phyloP scores from a whole-genome alignment of 2,888 invertebrate species.

The Volucella zonaria region DNA sequence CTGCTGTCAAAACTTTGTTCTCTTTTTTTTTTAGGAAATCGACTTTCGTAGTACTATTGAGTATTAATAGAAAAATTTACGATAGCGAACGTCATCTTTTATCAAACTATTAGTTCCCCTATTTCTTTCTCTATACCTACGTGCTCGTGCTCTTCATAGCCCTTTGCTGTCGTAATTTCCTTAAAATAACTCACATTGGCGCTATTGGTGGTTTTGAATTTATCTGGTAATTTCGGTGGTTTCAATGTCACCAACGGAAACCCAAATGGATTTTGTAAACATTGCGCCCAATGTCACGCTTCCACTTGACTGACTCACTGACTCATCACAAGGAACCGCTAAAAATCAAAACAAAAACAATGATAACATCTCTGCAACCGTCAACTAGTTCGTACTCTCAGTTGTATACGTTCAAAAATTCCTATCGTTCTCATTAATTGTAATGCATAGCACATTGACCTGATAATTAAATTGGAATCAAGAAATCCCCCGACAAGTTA shows the following conservation, averaged over 20 bases:
- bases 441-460: constrained; percentile 37
- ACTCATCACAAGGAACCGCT: constrained; percentile 13
- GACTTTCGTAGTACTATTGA: no score
- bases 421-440: constrained; percentile 15
- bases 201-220: neutral
- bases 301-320: neutral
- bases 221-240: neutral
- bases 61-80: no score
- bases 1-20: no score
- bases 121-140: no score
- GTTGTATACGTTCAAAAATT: neutral
- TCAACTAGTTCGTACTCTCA: neutral
- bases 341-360: constrained; percentile 1
- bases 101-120: no score
- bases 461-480: constrained; percentile 46
- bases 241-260: constrained; percentile 1
- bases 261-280: neutral
- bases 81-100: no score
- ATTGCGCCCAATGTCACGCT: no score
- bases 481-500: constrained; percentile 33
- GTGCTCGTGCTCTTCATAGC: no score
- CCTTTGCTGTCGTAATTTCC: no score
- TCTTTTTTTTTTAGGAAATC: no score
- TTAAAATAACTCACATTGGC: no score
- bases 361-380: constrained; percentile 30